Base-by-base conservation (phyloP, 1,140 invertebrate species). In the Trialeurodes vaporariorum region DNA sequence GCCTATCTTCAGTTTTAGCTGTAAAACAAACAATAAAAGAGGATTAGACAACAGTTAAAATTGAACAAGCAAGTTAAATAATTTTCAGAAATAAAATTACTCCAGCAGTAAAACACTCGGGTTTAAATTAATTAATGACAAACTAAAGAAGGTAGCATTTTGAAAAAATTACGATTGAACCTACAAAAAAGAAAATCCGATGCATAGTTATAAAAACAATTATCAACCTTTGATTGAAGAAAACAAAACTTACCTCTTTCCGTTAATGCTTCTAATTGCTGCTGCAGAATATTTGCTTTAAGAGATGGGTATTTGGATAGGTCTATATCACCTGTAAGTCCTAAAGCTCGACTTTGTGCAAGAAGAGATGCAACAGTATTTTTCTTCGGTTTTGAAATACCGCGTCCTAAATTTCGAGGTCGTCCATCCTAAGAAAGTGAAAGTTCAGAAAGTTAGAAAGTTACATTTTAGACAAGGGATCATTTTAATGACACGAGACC, bases 361-460 rank as follows among this genome's bases (percentile, higher is more conserved):
- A 94, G 77, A 27, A 94, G 77, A 25, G 91, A 93, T 0, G 92
- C 92, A 0, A 94, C 92, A 0, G 92, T 94, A 74, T 93, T 93
- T 80, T 94, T 94, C 82, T 93, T 93, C 26, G 90, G 90, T 75
- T 92, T 92, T 70, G 89, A 92, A 2, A 92, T 88, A 0, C 90
- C 90, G 1, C 90, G 82, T 11, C 91, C 91, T 11, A 93, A 81
- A 77, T 92, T 91, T 17, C 90, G 81, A 0, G 90, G 90, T 34
- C 89, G 76, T 2, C 88, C 87, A 75, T 92, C 89, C 65, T 90
- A 86, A 66, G 61, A 22, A 67, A 66, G 17, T 68, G 23, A 49
- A 49, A 49, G 34, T 9, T 9, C 17, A 49, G 17, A 49, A 49
- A n/a, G n/a, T n/a, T n/a, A n/a, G n/a, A n/a, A n/a, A n/a, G n/a